Evolutionary conservation across 2,888 invertebrate species (phyloP).

Genomic region (Operophtera brumata): DNA sequence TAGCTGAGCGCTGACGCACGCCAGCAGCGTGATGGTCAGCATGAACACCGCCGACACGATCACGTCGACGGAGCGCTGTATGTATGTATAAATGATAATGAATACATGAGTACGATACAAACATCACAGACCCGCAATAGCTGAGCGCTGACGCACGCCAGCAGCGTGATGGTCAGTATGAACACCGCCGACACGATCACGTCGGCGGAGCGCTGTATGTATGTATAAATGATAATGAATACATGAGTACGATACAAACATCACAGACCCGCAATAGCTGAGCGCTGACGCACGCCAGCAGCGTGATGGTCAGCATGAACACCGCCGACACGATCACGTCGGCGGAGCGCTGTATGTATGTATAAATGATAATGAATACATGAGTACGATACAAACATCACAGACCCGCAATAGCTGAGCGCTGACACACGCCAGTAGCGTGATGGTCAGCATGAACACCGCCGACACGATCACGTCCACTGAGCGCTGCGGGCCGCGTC

Average conservation of each 20-base stretch:
- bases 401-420: constrained; percentile 89
- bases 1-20: constrained; percentile 93
- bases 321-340: constrained; percentile 97
- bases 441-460: constrained; percentile 92
- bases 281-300: constrained; percentile 94
- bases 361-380: neutral
- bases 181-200: constrained; percentile 97
- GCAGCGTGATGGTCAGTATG: constrained; percentile 89
- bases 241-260: constrained; percentile 18
- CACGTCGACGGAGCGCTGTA: no score
- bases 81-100: no score
- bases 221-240: neutral
- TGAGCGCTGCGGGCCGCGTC: constrained; percentile 96
- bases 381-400: constrained; percentile 25
- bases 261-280: constrained; percentile 86
- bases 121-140: constrained; percentile 83
- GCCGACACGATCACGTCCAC: constrained; percentile 98
- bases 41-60: constrained; percentile 97
- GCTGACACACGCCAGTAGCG: constrained; percentile 93
- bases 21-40: constrained; percentile 90
- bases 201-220: constrained; percentile 96
- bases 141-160: constrained; percentile 94
- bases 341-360: constrained; percentile 95
- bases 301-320: constrained; percentile 91
- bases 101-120: constrained; percentile 15